These are phyloP conservation scores for Pachyuromys duprasi DNA, from an alignment of 2,797 vertebrate genomes.

Conservation along the genomic window DNA sequence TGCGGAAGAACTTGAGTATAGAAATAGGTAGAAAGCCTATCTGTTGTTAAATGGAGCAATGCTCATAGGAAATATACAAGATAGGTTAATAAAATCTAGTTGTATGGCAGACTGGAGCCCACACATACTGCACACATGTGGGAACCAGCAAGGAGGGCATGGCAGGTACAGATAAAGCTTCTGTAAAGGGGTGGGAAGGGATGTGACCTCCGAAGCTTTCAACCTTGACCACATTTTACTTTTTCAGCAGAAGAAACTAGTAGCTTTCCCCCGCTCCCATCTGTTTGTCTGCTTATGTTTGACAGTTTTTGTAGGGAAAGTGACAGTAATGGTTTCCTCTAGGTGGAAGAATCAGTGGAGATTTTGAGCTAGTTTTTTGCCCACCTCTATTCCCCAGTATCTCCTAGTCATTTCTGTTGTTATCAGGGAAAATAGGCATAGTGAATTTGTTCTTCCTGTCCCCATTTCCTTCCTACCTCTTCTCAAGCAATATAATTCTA, in stretches of 20 bases:
- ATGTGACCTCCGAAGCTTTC: neutral
- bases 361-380: neutral
- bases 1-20: neutral
- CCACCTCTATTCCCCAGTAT: neutral
- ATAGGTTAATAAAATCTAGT: neutral
- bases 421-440: neutral
- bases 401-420: neutral
- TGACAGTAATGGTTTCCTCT: neutral
- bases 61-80: neutral
- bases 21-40: neutral
- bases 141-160: neutral
- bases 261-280: neutral
- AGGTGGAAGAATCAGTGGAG: neutral
- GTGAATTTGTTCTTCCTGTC: neutral
- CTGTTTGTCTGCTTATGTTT: neutral
- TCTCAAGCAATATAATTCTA: neutral
- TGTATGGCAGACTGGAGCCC: neutral
- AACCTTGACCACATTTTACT: neutral
- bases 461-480: neutral
- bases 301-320: neutral
- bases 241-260: neutral
- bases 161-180: neutral
- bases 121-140: rapidly evolving
- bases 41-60: neutral
- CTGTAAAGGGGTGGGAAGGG: neutral